Base-by-base conservation (phyloP, 2,113 vertebrate genomes). In the Nibea albiflora region DNA sequence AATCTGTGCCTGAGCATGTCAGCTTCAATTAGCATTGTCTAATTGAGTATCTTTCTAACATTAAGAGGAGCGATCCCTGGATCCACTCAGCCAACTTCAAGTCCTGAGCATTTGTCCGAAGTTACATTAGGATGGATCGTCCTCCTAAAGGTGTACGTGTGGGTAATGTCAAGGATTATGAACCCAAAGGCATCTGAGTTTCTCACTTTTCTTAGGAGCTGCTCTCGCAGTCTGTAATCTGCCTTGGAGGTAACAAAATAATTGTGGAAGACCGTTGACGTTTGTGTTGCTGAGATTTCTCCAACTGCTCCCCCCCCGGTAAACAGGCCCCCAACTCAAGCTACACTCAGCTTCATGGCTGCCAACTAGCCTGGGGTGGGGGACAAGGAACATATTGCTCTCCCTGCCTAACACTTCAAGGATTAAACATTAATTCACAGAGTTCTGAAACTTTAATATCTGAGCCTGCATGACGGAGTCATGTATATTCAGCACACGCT, bases 361-460 rank as follows among this genome's bases (percentile, higher is more conserved):
- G 92, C 93, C 92, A 94, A 92, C 69, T 68, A 49, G 90, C 91
- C 94, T 83, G 31, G 58, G 86, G 92, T 26, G 28, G 85, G 74
- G 86, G 80, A 91, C 87, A 90, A 84, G 89, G 86, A 94, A 92
- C 94, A 95, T 94, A 94, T 93, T 94, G 93, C 92, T 89, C 72
- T 88, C 71, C 70, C 60, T 69, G 85, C 85, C 75, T 56, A 90
- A 92, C 85, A 85, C 81, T 91, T 91, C 87, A 82, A 93, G 89
- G 88, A 94, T 95, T 91, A 94, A 95, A 94, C 89, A 94, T 94
- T 94, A 86, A 95, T 91, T 91, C 68, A 79, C 47, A 42, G 35
- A 28, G 80, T 83, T 86, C 80, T 94, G 84, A 93, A 95, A 93
- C 80, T 93, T 94, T 95, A 88, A 94, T 94, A 91, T 90, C 86